phyloP scores from a whole-genome alignment of 2,113 vertebrate species.

The Chauna torquata region DNA sequence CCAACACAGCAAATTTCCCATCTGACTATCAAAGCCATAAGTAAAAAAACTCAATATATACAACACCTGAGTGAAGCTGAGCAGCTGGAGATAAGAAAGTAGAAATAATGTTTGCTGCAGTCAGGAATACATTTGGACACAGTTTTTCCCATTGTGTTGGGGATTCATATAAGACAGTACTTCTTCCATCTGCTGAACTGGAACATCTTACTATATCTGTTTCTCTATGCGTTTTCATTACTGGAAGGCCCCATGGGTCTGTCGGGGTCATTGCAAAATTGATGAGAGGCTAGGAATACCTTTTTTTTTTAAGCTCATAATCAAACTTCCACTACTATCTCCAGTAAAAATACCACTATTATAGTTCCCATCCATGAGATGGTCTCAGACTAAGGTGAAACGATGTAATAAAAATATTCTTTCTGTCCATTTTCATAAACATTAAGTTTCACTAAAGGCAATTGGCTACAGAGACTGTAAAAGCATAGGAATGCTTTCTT shows the following conservation, averaged over 20 bases:
- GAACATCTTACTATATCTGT: neutral
- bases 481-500: neutral
- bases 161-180: neutral
- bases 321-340: neutral
- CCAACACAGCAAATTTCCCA: neutral
- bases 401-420: neutral
- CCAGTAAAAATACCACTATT: neutral
- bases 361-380: neutral
- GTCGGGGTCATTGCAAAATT: slow-evolving; percentile 20
- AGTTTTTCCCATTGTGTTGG: slow-evolving; percentile 15
- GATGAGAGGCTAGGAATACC: neutral
- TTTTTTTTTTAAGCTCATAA: neutral
- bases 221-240: slow-evolving; percentile 8
- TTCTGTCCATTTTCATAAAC: neutral
- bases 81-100: neutral
- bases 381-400: neutral
- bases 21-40: neutral
- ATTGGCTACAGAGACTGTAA: neutral
- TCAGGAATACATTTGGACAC: neutral
- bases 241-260: slow-evolving; percentile 3
- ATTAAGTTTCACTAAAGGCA: neutral
- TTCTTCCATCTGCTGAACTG: slow-evolving; percentile 22
- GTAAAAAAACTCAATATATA: neutral
- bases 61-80: slow-evolving; percentile 43
- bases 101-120: neutral